Conservation (phyloP, 2,113 vertebrate species). For the Perca flavescens region DNA sequence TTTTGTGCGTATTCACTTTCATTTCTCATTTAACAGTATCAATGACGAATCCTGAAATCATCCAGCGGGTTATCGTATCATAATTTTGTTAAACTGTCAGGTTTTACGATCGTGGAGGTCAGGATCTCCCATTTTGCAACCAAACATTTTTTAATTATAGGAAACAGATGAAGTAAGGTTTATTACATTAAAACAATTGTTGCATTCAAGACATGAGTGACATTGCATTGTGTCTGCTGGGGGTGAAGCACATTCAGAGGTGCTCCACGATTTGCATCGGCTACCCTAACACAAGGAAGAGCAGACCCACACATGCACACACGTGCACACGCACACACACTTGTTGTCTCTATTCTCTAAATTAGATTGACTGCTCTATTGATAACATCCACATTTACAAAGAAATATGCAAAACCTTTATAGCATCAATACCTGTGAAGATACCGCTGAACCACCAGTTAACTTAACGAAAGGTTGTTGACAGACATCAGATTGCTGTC, state of each 20-base stretch:
- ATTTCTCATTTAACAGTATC: background rate
- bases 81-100: background rate
- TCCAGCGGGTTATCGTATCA: background rate
- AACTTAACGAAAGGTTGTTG: background rate
- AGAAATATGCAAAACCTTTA: slow-evolving; percentile 44
- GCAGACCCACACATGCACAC: background rate
- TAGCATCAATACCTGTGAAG: background rate
- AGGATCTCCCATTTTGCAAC: background rate
- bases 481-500: background rate
- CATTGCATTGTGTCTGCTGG: background rate
- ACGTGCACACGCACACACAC: background rate
- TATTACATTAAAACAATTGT: background rate
- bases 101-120: background rate
- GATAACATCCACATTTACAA: slow-evolving; percentile 33
- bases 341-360: background rate
- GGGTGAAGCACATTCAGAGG: slow-evolving; percentile 36
- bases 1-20: background rate
- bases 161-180: background rate
- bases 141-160: background rate
- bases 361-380: background rate
- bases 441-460: background rate
- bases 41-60: slow-evolving; percentile 6
- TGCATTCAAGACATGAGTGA: background rate
- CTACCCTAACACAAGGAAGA: slow-evolving; percentile 55
- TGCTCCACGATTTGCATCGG: slow-evolving; percentile 63